A percentile compares a stretch with the other conserved stretches of the same genome.
These are phyloP conservation scores for Synergus gifuensis DNA, from an alignment of 2,888 invertebrate genomes.

Conservation along the genomic window DNA sequence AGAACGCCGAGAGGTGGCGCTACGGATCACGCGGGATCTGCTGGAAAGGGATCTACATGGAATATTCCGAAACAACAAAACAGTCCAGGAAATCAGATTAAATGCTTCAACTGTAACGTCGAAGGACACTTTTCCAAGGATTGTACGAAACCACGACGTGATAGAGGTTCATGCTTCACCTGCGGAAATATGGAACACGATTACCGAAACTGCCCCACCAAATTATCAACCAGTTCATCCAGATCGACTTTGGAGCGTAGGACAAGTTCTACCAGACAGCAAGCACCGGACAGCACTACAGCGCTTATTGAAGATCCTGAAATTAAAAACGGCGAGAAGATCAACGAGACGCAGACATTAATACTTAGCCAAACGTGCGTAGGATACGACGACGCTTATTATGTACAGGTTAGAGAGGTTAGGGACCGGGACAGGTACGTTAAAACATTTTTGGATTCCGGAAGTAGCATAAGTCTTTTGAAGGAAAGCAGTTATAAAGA, in stretches of 20 bases:
- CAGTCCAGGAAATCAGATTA: neutral
- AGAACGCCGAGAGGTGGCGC: neutral
- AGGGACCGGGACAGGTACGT: neutral
- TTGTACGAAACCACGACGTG: neutral
- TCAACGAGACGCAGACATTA: neutral
- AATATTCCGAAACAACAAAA: neutral
- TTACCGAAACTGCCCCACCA: neutral
- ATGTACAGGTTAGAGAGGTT: neutral
- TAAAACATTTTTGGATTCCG: conserved; percentile 48
- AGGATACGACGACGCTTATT: neutral
- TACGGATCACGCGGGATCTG: neutral
- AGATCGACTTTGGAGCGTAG: neutral
- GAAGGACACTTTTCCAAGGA: neutral
- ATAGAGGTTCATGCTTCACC: conserved; percentile 8
- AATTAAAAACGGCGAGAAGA: neutral
- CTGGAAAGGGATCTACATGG: neutral
- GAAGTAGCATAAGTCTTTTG: conserved; percentile 52
- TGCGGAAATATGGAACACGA: neutral
- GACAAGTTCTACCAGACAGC: neutral
- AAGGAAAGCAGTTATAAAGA: conserved; percentile 41
- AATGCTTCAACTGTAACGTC: conserved; percentile 32
- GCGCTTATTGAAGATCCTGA: neutral
- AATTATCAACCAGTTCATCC: neutral
- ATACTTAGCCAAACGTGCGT: no score
- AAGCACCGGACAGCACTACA: neutral